Base-by-base conservation (phyloP, 2,888 invertebrate species). In the Carcina quercana region DNA sequence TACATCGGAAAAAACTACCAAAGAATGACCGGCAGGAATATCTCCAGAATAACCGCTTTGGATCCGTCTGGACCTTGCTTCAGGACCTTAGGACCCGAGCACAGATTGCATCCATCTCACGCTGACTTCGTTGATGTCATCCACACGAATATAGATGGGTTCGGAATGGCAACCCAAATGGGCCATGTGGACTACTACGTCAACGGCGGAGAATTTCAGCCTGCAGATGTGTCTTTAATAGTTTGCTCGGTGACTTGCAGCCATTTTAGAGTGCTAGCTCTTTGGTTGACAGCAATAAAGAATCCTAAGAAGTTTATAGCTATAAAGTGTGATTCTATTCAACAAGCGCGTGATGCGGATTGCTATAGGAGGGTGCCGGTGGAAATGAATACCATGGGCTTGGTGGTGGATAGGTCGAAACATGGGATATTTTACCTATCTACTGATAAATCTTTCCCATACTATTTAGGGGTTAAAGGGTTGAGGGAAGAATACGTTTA, bases 61-160 rank as follows among this genome's bases (percentile, higher is more conserved):
- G 82, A 80, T 40, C 83, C 83, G 0, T 73, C 80, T 0, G 83
- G 83, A 1, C 79, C 83, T 0, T 83, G 83, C 41, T 83, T 78
- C 20, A 58, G 82, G 28, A 59, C 52, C 20, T 10, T 34, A 13
- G 28, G 30, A 1, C 41, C 59, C 0, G 42, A 55, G 0, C 66
- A 78, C 0, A 51, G 82, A 26, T 50, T 83, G 0, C 63, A 71
- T 26, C 53, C 65, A 0, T 66, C 74, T 0, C 57, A 80, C 28
- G 80, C 80, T 0, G 76, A 79, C 34, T 82, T 76, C 21, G 79
- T 83, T 1, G 69, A 75, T 45, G 79, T 82, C 0, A 45, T 83
- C 3, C 82, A 83, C 30, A 80, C 80, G 0, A 83, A 82, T 31
- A 78, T 82, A n/a, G 83, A 83, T 28, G 82, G 72, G 0, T 82